Base-by-base conservation (phyloP, 2,888 invertebrate species). In the Euzophera pinguis region DNA sequence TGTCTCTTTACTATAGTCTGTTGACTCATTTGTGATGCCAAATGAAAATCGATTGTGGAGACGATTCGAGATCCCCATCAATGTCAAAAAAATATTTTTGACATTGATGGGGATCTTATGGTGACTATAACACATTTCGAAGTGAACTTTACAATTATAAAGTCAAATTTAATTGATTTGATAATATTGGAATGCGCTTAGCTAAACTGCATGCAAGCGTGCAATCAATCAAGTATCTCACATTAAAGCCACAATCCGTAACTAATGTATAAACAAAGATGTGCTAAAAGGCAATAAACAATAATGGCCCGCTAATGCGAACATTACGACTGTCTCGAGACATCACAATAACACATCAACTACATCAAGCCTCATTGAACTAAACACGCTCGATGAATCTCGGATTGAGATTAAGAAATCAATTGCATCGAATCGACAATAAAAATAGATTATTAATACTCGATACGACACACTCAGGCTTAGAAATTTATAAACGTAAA, bases 331-430 rank as follows among this genome's bases (percentile, higher is more conserved):
- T 75, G 79, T 80, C 78, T 75, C 73, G 67, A 65, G 73, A 77
- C 82, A 81, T 77, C 80, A 81, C 84, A 82, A 83, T 80, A 83
- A 80, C 81, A 75, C 80, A 87, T 86, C 81, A 84, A 81, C 73
- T 75, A 71, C 74, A 76, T 71, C 84, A 84, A 82, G 86, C 81
- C 73, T 82, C 88, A 86, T 88, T 87, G 84, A 86, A 75, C 78
- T 73, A 75, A 80, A 79, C 78, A 80, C 80, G 76, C 64, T 69
- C 65, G 71, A 75, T 82, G 75, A 81, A 83, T 81, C 74, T 73
- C 69, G 63, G 68, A 75, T 71, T 69, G 67, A 67, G 71, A 80
- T 76, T 75, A 76, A 69, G 75, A 81, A 77, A 78, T 78, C 75
- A 78, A 78, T 72, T 63, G 69, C 62, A 72, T 70, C 62, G 65